phyloP scores from a whole-genome alignment of 1,140 invertebrate species.

The Tetramorium simillimum region DNA sequence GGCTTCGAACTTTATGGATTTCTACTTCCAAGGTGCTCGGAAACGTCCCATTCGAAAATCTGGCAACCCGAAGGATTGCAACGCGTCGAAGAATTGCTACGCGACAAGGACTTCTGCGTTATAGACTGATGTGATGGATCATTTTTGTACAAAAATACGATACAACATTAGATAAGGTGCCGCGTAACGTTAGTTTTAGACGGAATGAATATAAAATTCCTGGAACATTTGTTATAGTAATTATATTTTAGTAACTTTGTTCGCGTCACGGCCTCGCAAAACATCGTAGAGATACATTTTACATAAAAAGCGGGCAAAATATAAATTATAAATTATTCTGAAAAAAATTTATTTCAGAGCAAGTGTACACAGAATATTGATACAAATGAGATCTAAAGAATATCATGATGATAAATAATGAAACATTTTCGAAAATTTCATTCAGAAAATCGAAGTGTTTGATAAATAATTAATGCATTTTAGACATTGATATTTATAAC shows the following conservation, averaged over 20 bases:
- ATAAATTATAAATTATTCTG: not conserved
- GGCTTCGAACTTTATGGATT: constrained; percentile 26
- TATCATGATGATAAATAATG: not conserved
- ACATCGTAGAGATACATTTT: constrained; percentile 1
- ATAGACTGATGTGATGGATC: constrained; percentile 32
- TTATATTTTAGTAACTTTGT: constrained; percentile 10
- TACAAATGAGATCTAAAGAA: not conserved
- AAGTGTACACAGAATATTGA: not conserved
- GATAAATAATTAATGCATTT: not conserved
- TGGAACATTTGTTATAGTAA: not conserved
- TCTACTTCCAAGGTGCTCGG: constrained; percentile 16
- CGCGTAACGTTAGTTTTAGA: not conserved
- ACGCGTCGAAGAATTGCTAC: not conserved
- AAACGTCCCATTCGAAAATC: constrained; percentile 19
- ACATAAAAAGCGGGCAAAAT: not conserved
- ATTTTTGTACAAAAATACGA: constrained; percentile 42
- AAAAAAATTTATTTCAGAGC: not conserved
- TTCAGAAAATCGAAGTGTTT: not conserved
- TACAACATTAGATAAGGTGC: constrained; percentile 10
- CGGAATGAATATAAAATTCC: not conserved
- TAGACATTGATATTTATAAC: not conserved
- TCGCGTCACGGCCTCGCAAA: not conserved
- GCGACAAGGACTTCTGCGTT: constrained; percentile 42
- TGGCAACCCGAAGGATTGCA: not conserved
- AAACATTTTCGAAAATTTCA: not conserved